Evolutionary conservation across 2,113 vertebrate genomes (phyloP), one percentile per base, ranked within the genome.

Genomic region (Mesocricetus auratus): DNA sequence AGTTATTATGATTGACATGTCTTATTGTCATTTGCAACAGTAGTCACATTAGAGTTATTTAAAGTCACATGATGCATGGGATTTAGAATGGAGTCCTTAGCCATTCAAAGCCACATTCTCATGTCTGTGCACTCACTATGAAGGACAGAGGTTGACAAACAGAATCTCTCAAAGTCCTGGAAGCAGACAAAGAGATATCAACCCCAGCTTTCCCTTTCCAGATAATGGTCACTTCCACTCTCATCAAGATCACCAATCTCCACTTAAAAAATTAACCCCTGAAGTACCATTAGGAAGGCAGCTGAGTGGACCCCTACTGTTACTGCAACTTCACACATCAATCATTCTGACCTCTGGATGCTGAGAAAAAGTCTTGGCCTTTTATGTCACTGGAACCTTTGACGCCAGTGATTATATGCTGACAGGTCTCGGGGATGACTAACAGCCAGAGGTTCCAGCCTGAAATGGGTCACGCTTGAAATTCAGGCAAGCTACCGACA

Each of bases 391-490:
- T 21, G 93, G 81, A 69, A 86, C 42, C 9, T 89, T 79, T 85
- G 75, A 90, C 88, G 75, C 24, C 36, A 29, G 75, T 88, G 85
- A 92, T 94, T 92, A 95, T 82, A 92, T 69, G 92, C 78, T 91
- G 97, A 91, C 89, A 95, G 73, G 56, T 92, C 93, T 93, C 77
- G 4, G 16, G 86, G n/a, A 96, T 96, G 96, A 96, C 92, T 94
- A 97, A 97, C 95, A 94, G 88, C 77, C 73, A 86, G 69, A 16
- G 4, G 93, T 82, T 93, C 62, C 94, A 95, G 93, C 71, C 90
- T 79, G 86, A 93, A 97, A 96, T 94, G 96, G 92, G 86, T 97
- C 94, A 97, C 77, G 91, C 89, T 94, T 97, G 96, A 97, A 96
- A 95, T 95, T 75, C 82, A 94, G n/a, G 89, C 94, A 93, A 69